These are phyloP conservation scores for Argyresthia goedartella DNA, from an alignment of 2,888 invertebrate genomes.

Conservation along the genomic window DNA sequence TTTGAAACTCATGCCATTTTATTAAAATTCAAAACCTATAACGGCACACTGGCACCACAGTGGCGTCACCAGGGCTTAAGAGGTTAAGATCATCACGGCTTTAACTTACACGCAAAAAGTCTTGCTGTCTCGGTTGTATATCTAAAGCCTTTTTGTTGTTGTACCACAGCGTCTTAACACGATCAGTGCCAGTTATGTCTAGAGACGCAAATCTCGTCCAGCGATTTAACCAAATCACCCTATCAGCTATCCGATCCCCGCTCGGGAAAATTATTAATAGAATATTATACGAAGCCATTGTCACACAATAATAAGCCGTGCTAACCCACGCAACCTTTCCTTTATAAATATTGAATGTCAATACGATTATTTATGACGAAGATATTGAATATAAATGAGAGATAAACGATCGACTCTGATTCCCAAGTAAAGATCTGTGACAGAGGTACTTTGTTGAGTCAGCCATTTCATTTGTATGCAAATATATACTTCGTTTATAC, in stretches of 20 bases:
- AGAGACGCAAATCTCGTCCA: no score
- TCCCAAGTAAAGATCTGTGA: constrained; percentile 51
- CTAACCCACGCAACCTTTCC: constrained; percentile 57
- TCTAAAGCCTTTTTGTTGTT: no score
- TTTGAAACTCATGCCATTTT: no score
- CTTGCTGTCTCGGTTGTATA: no score
- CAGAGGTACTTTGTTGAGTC: constrained; percentile 60
- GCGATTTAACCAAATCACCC: neutral
- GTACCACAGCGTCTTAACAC: no score
- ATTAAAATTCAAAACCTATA: no score
- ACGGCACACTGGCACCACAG: no score
- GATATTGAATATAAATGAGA: constrained; percentile 64
- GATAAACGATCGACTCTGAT: constrained; percentile 57
- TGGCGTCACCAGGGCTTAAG: no score
- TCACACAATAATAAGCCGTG: constrained; percentile 22
- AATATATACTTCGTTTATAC: constrained; percentile 28
- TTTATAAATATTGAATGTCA: constrained; percentile 65
- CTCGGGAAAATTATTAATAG: constrained; percentile 33
- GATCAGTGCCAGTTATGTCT: no score
- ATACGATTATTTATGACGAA: constrained; percentile 59
- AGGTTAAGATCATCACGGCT: no score
- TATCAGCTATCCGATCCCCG: constrained; percentile 5
- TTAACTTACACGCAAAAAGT: no score
- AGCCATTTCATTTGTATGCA: constrained; percentile 65
- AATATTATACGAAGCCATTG: constrained; percentile 29